Evolutionary conservation across 2,888 invertebrate genomes (phyloP).

Genomic region (Frankliniella fusca): DNA sequence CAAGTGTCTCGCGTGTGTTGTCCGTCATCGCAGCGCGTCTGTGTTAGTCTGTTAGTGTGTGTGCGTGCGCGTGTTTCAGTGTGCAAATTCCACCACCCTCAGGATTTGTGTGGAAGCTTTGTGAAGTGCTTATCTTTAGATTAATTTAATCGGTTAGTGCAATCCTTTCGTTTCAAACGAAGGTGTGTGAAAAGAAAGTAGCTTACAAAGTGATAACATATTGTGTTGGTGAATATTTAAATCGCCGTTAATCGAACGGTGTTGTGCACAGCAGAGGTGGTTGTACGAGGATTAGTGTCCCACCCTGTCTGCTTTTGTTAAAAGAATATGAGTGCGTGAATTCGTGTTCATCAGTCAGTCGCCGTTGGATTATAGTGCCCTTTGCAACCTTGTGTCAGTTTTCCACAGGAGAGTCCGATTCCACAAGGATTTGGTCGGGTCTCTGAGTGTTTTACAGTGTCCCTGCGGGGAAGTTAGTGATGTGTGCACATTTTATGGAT

Average conservation of each 20-base stretch:
- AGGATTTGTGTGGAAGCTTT: not conserved
- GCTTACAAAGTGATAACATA: not conserved
- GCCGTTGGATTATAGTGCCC: not conserved
- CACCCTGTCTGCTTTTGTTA: not conserved
- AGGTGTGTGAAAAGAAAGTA: not conserved
- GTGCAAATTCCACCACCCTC: not conserved
- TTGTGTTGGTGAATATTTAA: not conserved
- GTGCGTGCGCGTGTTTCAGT: not conserved
- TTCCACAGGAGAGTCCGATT: not conserved
- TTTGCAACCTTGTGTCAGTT: too few species aligned
- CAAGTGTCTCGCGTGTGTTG: not conserved
- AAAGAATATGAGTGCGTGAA: not conserved
- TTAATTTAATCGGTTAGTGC: too few species aligned
- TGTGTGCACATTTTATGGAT: not conserved
- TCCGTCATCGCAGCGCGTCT: not conserved
- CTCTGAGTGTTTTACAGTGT: not conserved
- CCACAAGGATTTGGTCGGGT: constrained; percentile 3
- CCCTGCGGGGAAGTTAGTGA: not conserved
- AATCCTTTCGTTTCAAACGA: not conserved
- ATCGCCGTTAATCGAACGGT: not conserved
- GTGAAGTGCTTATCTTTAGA: not conserved
- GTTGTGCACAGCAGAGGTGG: not conserved
- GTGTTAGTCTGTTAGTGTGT: not conserved
- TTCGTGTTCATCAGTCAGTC: not conserved
- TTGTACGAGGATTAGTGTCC: not conserved